Evolutionary conservation across 2,797 vertebrate genomes (phyloP).

Genomic region (Mastacembelus armatus): DNA sequence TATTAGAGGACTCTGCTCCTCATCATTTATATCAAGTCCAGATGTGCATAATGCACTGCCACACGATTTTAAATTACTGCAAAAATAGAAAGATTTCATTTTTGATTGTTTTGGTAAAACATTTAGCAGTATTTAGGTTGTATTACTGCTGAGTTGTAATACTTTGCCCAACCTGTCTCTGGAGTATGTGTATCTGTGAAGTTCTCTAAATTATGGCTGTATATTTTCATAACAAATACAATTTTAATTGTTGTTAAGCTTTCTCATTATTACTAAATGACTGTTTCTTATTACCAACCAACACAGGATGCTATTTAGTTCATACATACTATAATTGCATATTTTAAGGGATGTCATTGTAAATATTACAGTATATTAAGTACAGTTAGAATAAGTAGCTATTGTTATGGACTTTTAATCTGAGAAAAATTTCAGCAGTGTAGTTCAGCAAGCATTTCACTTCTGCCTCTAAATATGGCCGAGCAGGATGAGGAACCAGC

Average conservation of each 20-base stretch:
- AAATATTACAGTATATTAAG: not conserved
- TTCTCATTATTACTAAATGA: not conserved
- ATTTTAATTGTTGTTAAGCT: not conserved
- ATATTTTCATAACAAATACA: not conserved
- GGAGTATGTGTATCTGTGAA: too few species aligned
- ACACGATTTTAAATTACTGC: too few species aligned
- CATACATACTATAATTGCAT: not conserved
- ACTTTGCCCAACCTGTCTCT: too few species aligned
- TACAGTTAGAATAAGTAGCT: not conserved
- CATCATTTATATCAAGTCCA: not conserved
- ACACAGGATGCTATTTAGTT: not conserved
- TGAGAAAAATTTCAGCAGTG: not conserved
- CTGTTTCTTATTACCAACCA: not conserved
- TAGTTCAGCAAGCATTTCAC: not conserved
- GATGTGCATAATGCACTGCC: too few species aligned
- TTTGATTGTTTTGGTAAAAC: too few species aligned
- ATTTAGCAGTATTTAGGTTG: too few species aligned
- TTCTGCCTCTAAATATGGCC: conserved; percentile 22
- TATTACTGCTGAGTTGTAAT: too few species aligned
- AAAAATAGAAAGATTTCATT: too few species aligned
- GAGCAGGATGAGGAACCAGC: conserved; percentile 20
- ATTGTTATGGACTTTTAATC: not conserved
- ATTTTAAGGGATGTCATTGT: not conserved
- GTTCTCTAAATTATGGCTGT: not conserved
- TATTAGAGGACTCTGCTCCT: not conserved